Evolutionary conservation across 2,888 invertebrate genomes (phyloP).

Genomic region (Brassicogethes aeneus): DNA sequence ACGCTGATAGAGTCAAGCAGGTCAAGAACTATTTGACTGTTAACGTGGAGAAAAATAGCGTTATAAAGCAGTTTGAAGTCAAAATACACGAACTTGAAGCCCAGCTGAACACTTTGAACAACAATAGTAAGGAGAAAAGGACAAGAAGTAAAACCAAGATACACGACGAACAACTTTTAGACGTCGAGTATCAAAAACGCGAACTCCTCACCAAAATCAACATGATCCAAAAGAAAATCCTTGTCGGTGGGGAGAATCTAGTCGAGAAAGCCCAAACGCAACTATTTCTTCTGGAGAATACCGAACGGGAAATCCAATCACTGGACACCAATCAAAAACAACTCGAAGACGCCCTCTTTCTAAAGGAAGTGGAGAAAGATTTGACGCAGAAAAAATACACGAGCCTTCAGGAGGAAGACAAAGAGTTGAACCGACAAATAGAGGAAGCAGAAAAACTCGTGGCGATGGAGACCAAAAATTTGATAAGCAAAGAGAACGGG

Average conservation of each 20-base stretch:
- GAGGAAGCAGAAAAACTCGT: slow-evolving; percentile 70
- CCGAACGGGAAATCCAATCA: slow-evolving; percentile 66
- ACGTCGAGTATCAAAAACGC: slow-evolving; percentile 44
- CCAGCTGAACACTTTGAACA: slow-evolving; percentile 62
- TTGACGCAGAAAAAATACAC: slow-evolving; percentile 83
- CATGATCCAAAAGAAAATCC: slow-evolving; percentile 78
- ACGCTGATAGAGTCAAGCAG: slow-evolving; percentile 92
- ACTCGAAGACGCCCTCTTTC: slow-evolving; percentile 66
- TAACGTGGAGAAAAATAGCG: slow-evolving; percentile 87
- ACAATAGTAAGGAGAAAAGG: slow-evolving; percentile 48
- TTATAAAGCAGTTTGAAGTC: slow-evolving; percentile 83
- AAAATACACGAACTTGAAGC: slow-evolving; percentile 53
- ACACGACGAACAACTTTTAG: slow-evolving; percentile 37
- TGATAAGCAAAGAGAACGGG: slow-evolving; percentile 53
- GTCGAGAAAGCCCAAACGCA: slow-evolving; percentile 91
- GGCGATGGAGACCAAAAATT: slow-evolving; percentile 67
- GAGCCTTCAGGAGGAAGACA: slow-evolving; percentile 84
- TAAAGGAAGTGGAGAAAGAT: slow-evolving; percentile 78
- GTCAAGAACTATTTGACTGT: slow-evolving; percentile 89
- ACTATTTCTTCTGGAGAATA: slow-evolving; percentile 73
- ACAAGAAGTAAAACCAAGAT: slow-evolving; percentile 53
- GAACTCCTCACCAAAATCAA: slow-evolving; percentile 49
- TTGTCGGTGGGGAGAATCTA: slow-evolving; percentile 94
- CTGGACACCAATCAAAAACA: slow-evolving; percentile 67
- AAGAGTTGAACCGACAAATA: slow-evolving; percentile 80